phyloP scores from a whole-genome alignment of 1,140 invertebrate genomes.

The Nilaparvata lugens region DNA sequence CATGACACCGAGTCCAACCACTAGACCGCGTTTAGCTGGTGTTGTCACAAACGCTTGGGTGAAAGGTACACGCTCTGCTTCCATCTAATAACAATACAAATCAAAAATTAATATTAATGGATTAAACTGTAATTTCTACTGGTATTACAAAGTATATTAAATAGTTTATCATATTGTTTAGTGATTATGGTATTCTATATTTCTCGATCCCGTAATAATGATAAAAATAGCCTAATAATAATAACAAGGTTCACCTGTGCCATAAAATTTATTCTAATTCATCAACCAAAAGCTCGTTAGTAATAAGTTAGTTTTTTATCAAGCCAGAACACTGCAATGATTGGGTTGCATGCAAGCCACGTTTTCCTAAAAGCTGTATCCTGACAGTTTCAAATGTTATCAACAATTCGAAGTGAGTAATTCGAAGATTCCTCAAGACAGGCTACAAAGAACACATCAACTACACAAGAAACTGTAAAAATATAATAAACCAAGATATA shows the following conservation, averaged over 20 bases:
- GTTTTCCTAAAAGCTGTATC: too few species aligned
- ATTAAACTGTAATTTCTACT: not conserved
- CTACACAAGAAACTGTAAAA: too few species aligned
- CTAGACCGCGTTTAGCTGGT: conserved; percentile 53
- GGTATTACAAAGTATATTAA: not conserved
- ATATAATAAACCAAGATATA: too few species aligned
- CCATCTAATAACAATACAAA: conserved; percentile 16
- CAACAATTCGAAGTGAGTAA: too few species aligned
- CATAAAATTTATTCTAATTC: not conserved
- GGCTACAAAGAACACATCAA: too few species aligned
- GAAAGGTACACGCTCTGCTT: conserved; percentile 38
- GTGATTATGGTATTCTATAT: not conserved
- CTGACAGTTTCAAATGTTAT: too few species aligned
- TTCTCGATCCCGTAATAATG: too few species aligned
- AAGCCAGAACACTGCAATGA: too few species aligned
- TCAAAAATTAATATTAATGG: not conserved
- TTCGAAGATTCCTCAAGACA: too few species aligned
- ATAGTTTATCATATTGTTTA: not conserved
- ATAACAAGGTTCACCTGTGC: too few species aligned
- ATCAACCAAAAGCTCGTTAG: not conserved
- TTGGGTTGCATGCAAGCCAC: too few species aligned
- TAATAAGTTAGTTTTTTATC: not conserved
- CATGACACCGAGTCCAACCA: conserved; percentile 70
- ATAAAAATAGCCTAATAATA: too few species aligned
- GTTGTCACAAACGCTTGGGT: conserved; percentile 44